Evolutionary conservation across 2,888 invertebrate species (phyloP).

Genomic region (Gandaritis pyraliata): DNA sequence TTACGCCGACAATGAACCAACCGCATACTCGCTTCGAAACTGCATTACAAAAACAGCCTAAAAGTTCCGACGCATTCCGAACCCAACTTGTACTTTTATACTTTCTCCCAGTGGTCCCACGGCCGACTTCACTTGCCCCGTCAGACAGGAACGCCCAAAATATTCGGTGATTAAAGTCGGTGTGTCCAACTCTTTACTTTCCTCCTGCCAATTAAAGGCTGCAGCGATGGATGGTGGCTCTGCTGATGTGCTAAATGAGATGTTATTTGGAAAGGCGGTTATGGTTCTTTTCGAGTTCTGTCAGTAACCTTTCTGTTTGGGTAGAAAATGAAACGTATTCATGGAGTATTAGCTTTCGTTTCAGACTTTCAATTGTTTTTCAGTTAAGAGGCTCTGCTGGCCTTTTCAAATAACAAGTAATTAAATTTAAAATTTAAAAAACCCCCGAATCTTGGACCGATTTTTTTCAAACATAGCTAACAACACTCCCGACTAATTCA

Average conservation of each 20-base stretch:
- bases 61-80: slow-evolving; percentile 64
- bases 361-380: too few species aligned
- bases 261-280: slow-evolving; percentile 41
- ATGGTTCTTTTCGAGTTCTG: slow-evolving; percentile 32
- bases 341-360: neutral
- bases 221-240: slow-evolving; percentile 40
- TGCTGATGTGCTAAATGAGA: slow-evolving; percentile 51
- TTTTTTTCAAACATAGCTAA: too few species aligned
- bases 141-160: slow-evolving; percentile 77
- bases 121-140: slow-evolving; percentile 67
- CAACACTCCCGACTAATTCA: too few species aligned
- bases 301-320: slow-evolving; percentile 33
- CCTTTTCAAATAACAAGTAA: too few species aligned
- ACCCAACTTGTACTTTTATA: slow-evolving; percentile 55
- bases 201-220: slow-evolving; percentile 68
- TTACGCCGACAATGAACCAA: slow-evolving; percentile 54
- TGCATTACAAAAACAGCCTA: slow-evolving; percentile 63
- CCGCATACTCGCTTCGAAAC: slow-evolving; percentile 67
- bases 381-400: too few species aligned
- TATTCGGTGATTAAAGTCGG: slow-evolving; percentile 73
- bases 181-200: slow-evolving; percentile 70
- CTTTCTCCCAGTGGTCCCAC: slow-evolving; percentile 80
- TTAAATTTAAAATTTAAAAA: too few species aligned
- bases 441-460: too few species aligned
- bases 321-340: neutral